A percentile compares a stretch with the other conserved stretches of the same genome.
Evolutionary conservation across 2,113 vertebrate species (phyloP).

Genomic region (Pelobates fuscus): DNA sequence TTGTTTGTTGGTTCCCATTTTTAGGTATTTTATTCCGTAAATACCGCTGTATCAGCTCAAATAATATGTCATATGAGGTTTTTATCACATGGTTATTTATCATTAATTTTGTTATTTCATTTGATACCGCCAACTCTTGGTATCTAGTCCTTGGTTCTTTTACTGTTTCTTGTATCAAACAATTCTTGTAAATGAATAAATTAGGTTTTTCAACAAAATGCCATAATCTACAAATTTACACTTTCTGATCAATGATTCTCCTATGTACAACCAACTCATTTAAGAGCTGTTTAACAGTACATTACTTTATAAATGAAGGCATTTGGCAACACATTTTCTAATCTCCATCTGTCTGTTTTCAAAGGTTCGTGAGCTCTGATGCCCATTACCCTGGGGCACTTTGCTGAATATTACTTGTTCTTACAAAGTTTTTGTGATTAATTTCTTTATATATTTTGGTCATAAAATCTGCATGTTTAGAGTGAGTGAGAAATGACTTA

Average conservation of each 20-base stretch:
- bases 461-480: neutral
- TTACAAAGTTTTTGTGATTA: conserved; percentile 7
- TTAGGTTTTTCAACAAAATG: too few relatives aligned
- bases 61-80: too few relatives aligned
- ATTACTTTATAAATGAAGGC: conserved; percentile 24
- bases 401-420: neutral
- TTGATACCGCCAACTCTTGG: too few relatives aligned
- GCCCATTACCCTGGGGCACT: conserved; percentile 6
- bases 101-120: too few relatives aligned
- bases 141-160: too few relatives aligned
- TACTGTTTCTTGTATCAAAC: too few relatives aligned
- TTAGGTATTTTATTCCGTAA: too few relatives aligned
- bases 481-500: neutral
- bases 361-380: conserved; percentile 24
- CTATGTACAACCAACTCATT: conserved; percentile 3
- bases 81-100: too few relatives aligned
- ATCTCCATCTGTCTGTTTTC: conserved; percentile 32
- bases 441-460: neutral
- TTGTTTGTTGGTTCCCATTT: too few relatives aligned
- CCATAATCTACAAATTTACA: neutral
- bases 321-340: conserved; percentile 24
- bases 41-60: too few relatives aligned
- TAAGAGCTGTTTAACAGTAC: conserved; percentile 31
- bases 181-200: too few relatives aligned
- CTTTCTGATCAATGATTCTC: neutral